Evolutionary conservation across 2,888 invertebrate species (phyloP).

Genomic region (Papilio elwesi): DNA sequence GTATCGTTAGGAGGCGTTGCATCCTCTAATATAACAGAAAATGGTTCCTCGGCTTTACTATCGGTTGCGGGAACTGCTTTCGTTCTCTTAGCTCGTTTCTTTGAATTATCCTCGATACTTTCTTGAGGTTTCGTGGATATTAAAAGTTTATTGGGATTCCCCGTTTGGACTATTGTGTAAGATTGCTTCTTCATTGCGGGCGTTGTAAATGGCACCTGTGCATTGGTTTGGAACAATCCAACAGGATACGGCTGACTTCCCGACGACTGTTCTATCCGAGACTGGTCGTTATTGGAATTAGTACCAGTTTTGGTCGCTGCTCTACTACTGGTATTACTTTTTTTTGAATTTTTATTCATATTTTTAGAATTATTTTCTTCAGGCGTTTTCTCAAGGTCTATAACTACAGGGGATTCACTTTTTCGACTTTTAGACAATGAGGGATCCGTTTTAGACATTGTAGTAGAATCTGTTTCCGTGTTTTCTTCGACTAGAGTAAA

Average conservation of each 20-base stretch:
- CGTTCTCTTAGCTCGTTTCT: constrained; percentile 59
- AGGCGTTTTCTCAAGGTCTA: constrained; percentile 38
- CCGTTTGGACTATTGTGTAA: constrained; percentile 75
- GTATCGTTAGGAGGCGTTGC: constrained; percentile 59
- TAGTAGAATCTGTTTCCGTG: constrained; percentile 40
- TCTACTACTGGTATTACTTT: not conserved
- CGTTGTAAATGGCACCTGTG: constrained; percentile 59
- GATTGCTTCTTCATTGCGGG: constrained; percentile 77
- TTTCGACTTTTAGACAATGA: not conserved
- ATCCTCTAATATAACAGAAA: constrained; percentile 62
- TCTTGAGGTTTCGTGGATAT: constrained; percentile 73
- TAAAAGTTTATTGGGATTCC: constrained; percentile 74
- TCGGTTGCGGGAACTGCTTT: constrained; percentile 49
- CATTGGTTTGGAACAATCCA: constrained; percentile 67
- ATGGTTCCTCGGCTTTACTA: constrained; percentile 52
- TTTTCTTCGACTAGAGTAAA: constrained; percentile 70
- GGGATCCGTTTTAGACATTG: not conserved
- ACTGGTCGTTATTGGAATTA: constrained; percentile 15
- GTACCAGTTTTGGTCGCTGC: not conserved
- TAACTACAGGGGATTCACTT: constrained; percentile 12
- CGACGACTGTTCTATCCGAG: constrained; percentile 25
- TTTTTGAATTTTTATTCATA: constrained; percentile 13
- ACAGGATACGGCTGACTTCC: constrained; percentile 70
- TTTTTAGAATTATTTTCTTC: constrained; percentile 37
- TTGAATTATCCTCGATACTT: constrained; percentile 53